Conservation (phyloP, 2,797 vertebrate species). For the Ctenopoma kingsleyae region DNA sequence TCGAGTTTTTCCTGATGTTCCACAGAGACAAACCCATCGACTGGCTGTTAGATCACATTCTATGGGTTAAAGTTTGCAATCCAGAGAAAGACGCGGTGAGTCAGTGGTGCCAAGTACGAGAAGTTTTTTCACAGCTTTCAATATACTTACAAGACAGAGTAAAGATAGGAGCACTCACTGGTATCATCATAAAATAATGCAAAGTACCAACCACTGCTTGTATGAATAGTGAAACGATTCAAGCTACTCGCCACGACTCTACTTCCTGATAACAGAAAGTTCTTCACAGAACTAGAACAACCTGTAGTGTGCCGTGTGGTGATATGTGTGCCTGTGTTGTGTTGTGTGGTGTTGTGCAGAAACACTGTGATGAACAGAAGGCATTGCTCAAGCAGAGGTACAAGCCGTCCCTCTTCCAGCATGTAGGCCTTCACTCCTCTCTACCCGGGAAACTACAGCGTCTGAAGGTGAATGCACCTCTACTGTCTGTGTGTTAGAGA, state of each 20-base stretch:
- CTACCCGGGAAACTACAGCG: constrained; percentile 86
- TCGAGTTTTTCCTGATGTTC: constrained; percentile 94
- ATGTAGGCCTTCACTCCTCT: constrained; percentile 90
- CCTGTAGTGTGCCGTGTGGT: not conserved
- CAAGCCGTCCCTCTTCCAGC: constrained; percentile 93
- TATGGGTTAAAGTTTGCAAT: constrained; percentile 90
- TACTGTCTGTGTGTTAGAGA: no score
- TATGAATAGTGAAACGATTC: no score
- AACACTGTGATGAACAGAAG: constrained; percentile 85
- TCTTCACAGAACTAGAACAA: not conserved
- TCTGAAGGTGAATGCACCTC: constrained; percentile 84
- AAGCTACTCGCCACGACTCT: no score
- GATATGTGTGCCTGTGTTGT: not conserved
- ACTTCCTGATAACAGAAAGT: no score
- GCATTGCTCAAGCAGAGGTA: constrained; percentile 77
- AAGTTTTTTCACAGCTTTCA: no score
- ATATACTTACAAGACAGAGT: no score
- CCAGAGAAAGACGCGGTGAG: constrained; percentile 87
- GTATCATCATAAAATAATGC: no score
- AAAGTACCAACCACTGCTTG: no score
- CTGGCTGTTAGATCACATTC: constrained; percentile 90
- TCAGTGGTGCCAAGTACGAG: constrained; percentile 31
- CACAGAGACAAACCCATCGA: constrained; percentile 93
- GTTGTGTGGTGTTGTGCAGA: constrained; percentile 51
- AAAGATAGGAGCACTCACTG: no score